Percentiles rank a stretch among this genome's conserved stretches.
phyloP scores from a whole-genome alignment of 2,888 invertebrate species.

The Campoletis raptor region DNA sequence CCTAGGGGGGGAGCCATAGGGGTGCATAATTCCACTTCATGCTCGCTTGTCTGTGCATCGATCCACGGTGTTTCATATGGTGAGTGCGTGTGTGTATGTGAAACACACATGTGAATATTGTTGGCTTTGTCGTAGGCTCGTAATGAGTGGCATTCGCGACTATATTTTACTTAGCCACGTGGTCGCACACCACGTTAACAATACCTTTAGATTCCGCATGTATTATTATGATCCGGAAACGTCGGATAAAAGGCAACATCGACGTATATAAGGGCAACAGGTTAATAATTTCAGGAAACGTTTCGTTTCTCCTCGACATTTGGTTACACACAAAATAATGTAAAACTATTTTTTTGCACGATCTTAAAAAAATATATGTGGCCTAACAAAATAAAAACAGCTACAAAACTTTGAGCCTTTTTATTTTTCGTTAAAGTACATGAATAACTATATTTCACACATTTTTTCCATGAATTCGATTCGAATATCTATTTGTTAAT shows the following conservation, averaged over 20 bases:
- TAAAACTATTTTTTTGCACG: neutral
- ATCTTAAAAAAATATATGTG: neutral
- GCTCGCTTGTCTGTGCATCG: constrained; percentile 56
- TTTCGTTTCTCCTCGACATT: constrained; percentile 3
- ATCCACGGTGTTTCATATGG: constrained; percentile 36
- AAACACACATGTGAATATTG: neutral
- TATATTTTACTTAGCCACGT: constrained; percentile 42
- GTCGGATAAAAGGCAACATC: constrained; percentile 1
- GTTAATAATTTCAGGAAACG: constrained; percentile 40
- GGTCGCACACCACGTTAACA: constrained; percentile 32
- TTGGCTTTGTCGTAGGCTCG: constrained; percentile 1
- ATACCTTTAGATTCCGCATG: constrained; percentile 20
- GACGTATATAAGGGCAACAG: constrained; percentile 23
- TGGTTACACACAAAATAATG: neutral
- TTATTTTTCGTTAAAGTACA: neutral
- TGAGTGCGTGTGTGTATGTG: neutral
- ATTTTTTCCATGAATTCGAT: neutral
- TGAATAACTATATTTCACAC: neutral
- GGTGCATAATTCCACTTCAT: constrained; percentile 50
- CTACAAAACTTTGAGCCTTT: neutral
- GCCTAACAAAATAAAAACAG: neutral
- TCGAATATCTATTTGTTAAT: neutral
- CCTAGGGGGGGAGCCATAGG: neutral
- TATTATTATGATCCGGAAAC: neutral
- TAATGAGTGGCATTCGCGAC: constrained; percentile 48